These are phyloP conservation scores for Lipotes vexillifer DNA, from an alignment of 2,113 vertebrate genomes.

Conservation along the genomic window DNA sequence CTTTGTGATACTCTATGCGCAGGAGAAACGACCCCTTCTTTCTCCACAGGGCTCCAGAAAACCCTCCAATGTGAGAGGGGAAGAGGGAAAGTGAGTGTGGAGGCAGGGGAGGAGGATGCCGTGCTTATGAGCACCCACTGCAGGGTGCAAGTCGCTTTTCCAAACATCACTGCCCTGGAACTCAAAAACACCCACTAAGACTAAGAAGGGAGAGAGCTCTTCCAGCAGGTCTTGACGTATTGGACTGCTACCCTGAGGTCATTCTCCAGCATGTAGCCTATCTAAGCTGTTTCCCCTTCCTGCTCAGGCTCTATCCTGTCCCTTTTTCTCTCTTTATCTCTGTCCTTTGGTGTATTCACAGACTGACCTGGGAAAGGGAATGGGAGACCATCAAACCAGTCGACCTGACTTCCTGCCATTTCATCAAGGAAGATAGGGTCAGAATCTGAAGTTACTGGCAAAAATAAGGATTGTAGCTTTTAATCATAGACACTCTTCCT, in stretches of 20 bases:
- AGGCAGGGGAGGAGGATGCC: accelerated
- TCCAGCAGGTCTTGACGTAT: background rate
- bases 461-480: background rate
- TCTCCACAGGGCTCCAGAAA: background rate
- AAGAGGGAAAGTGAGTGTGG: accelerated
- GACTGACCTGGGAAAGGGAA: background rate
- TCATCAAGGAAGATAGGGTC: background rate
- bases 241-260: accelerated
- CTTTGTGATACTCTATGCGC: no score
- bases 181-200: background rate
- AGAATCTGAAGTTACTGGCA: background rate
- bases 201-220: background rate
- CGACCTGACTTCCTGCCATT: background rate
- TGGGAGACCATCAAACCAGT: background rate
- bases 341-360: background rate
- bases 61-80: no score
- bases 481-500: background rate
- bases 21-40: background rate
- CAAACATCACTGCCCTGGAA: accelerated
- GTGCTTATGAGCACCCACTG: no score
- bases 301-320: background rate
- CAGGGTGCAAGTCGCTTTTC: background rate
- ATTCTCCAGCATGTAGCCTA: background rate
- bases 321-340: no score
- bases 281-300: background rate